These are phyloP conservation scores for Aleiodes sp. DNA, from an alignment of 1,140 invertebrate species.

Conservation along the genomic window DNA sequence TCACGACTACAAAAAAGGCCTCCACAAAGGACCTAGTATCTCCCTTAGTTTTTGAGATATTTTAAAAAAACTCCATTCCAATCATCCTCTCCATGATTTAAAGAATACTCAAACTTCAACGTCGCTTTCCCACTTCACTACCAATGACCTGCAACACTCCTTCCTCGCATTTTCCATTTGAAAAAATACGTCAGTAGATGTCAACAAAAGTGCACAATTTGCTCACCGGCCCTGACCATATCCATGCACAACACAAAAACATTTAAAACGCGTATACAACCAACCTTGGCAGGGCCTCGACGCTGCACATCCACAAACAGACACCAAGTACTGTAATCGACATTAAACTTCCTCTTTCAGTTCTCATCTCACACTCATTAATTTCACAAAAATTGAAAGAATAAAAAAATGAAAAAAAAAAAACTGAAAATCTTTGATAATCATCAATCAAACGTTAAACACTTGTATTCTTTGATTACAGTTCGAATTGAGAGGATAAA, in stretches of 20 bases:
- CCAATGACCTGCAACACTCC: too few species aligned
- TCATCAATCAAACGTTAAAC: neutral
- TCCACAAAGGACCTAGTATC: too few species aligned
- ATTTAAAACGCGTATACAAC: slow-evolving; percentile 3
- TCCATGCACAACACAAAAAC: neutral
- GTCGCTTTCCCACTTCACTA: too few species aligned
- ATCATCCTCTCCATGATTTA: too few species aligned
- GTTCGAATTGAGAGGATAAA: neutral
- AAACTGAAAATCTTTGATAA: too few species aligned
- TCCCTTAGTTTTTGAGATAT: too few species aligned
- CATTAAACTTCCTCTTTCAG: neutral
- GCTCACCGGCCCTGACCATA: slow-evolving; percentile 26
- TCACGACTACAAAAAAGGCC: too few species aligned
- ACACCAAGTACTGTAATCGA: neutral
- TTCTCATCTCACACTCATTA: neutral
- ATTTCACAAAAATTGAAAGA: neutral
- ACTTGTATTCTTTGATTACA: too few species aligned
- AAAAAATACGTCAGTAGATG: neutral
- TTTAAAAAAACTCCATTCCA: too few species aligned
- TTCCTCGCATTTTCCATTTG: too few species aligned
- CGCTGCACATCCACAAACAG: slow-evolving; percentile 11
- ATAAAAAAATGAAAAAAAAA: too few species aligned
- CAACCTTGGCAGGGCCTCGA: slow-evolving; percentile 34
- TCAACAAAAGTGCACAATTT: slow-evolving; percentile 25
- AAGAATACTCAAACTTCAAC: neutral